Percentiles rank a stretch among this genome's conserved stretches.
Evolutionary conservation across 2,888 invertebrate species (phyloP).

Genomic region (Priocnemis perturbator): DNA sequence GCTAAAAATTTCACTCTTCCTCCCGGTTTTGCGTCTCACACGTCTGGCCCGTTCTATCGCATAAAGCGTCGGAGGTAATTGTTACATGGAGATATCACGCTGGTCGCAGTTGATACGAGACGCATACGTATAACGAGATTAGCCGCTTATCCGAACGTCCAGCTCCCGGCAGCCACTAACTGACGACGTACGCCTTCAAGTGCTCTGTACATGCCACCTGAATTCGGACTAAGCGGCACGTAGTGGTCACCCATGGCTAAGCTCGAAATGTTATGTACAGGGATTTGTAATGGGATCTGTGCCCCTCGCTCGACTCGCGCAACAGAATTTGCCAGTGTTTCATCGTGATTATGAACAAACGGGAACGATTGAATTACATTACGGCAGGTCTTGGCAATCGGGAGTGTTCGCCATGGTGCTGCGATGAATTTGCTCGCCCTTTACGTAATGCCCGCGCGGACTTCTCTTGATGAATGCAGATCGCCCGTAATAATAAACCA

Average conservation of each 20-base stretch:
- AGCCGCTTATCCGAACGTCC: conserved; percentile 38
- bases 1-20: too few relatives aligned
- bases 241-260: conserved; percentile 16
- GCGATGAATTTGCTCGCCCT: too few relatives aligned
- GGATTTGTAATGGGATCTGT: not conserved
- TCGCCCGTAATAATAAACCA: too few relatives aligned
- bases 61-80: not conserved
- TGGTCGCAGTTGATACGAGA: conserved; percentile 9
- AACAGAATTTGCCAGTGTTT: conserved; percentile 11
- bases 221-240: conserved; percentile 23
- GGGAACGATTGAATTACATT: conserved; percentile 1
- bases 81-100: conserved; percentile 9
- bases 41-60: too few relatives aligned
- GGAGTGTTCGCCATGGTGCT: too few relatives aligned
- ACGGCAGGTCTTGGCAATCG: too few relatives aligned
- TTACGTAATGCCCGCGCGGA: too few relatives aligned
- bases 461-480: too few relatives aligned
- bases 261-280: conserved; percentile 10
- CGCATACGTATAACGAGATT: conserved; percentile 41
- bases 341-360: not conserved
- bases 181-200: conserved; percentile 37
- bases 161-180: conserved; percentile 33
- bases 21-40: too few relatives aligned
- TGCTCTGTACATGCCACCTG: conserved; percentile 18
- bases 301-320: not conserved